Conservation (phyloP, 92 coral and sea anemone species). For the Phenganax subtilis region DNA sequence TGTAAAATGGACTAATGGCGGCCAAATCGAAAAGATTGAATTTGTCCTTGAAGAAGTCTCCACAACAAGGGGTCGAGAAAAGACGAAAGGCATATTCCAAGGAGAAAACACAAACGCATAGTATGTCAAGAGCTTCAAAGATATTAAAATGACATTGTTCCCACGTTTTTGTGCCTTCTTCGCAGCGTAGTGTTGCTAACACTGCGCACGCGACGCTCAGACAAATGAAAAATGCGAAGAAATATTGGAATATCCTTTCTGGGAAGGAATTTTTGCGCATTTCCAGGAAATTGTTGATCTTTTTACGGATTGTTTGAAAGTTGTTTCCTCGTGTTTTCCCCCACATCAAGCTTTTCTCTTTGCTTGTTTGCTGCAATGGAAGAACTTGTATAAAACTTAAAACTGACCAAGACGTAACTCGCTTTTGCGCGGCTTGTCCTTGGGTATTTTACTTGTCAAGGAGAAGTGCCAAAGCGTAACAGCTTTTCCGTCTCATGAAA, state of each 20-base stretch:
- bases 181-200: slow-evolving; percentile 66
- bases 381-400: too few species aligned
- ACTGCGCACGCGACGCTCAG: slow-evolving; percentile 62
- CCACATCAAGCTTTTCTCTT: background rate
- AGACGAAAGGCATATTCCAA: slow-evolving; percentile 68
- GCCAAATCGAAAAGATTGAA: slow-evolving; percentile 75
- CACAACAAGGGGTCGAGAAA: slow-evolving; percentile 62
- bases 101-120: slow-evolving; percentile 72
- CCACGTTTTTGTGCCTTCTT: slow-evolving; percentile 50
- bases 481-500: too few species aligned
- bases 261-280: slow-evolving; percentile 51
- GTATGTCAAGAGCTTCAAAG: slow-evolving; percentile 63
- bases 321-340: slow-evolving; percentile 1
- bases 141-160: slow-evolving; percentile 54
- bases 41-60: slow-evolving; percentile 55
- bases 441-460: too few species aligned
- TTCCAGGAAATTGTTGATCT: slow-evolving; percentile 65
- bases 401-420: too few species aligned
- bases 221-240: slow-evolving; percentile 67
- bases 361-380: background rate
- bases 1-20: slow-evolving; percentile 74
- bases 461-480: too few species aligned
- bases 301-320: slow-evolving; percentile 43
- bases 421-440: too few species aligned
- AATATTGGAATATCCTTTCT: slow-evolving; percentile 57